Percentiles rank a stretch among this genome's conserved stretches.
These are phyloP conservation scores for Plectus sambesii DNA, from an alignment of 1,140 invertebrate genomes.

Conservation along the genomic window DNA sequence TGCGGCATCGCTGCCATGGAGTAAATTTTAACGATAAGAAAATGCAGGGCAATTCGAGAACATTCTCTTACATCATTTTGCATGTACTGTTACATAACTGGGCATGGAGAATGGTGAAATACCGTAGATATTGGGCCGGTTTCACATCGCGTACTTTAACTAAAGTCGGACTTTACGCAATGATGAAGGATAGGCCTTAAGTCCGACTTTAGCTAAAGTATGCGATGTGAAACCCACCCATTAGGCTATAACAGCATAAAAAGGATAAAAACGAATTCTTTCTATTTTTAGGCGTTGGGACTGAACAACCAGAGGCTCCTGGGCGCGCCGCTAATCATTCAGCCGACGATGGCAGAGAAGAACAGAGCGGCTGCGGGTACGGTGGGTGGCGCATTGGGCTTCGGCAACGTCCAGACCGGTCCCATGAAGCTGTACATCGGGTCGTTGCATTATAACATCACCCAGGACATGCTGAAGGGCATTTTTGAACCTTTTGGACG, in stretches of 20 bases:
- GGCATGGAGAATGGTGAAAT: too few relatives aligned
- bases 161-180: too few relatives aligned
- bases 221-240: too few relatives aligned
- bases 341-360: conserved; percentile 95
- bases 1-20: too few relatives aligned
- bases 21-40: too few relatives aligned
- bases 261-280: background rate
- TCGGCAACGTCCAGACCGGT: conserved; percentile 51
- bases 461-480: conserved; percentile 91
- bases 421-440: conserved; percentile 94
- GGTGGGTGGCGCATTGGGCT: conserved; percentile 32
- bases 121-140: too few relatives aligned
- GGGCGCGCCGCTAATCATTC: conserved; percentile 94
- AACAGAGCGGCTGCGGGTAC: conserved; percentile 66
- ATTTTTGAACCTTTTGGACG: conserved; percentile 99
- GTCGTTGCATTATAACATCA: conserved; percentile 96
- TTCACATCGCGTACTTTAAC: too few relatives aligned
- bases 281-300: conserved; percentile 67
- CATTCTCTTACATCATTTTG: too few relatives aligned
- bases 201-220: too few relatives aligned
- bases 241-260: background rate
- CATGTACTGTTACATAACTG: conserved; percentile 28
- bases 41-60: too few relatives aligned
- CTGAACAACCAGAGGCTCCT: conserved; percentile 86
- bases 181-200: too few relatives aligned